Evolutionary conservation across 1,140 invertebrate species (phyloP).

Genomic region (Cyclina sinensis): DNA sequence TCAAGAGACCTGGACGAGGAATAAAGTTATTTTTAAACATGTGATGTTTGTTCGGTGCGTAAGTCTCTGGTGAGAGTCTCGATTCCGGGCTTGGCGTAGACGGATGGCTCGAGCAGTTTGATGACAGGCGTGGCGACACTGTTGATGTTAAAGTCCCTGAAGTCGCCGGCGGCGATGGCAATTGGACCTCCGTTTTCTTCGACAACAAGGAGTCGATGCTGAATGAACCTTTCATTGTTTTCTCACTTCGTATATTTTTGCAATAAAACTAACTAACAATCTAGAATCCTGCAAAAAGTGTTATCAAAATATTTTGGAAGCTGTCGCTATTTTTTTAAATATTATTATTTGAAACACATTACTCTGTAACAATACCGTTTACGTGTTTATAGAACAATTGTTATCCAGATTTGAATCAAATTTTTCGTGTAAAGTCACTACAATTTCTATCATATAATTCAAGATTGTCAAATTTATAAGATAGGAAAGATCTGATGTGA

Average conservation of each 20-base stretch:
- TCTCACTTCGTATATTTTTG: neutral
- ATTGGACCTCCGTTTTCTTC: slow-evolving; percentile 68
- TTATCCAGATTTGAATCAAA: neutral
- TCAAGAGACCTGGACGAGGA: slow-evolving; percentile 81
- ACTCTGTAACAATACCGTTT: no score
- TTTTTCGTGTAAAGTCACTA: neutral
- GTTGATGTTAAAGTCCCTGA: slow-evolving; percentile 43
- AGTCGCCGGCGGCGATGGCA: neutral
- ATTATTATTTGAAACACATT: no score
- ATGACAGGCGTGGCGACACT: slow-evolving; percentile 71
- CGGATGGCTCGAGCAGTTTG: slow-evolving; percentile 75
- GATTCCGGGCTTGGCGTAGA: slow-evolving; percentile 79
- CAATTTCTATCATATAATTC: slow-evolving; percentile 41
- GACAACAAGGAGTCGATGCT: slow-evolving; percentile 83
- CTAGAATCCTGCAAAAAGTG: neutral
- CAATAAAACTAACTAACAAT: neutral
- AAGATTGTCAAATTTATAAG: slow-evolving; percentile 62
- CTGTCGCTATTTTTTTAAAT: no score
- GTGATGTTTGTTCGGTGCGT: slow-evolving; percentile 24
- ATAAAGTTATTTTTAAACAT: slow-evolving; percentile 77
- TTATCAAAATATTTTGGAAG: neutral
- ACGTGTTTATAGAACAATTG: no score
- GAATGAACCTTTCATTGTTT: slow-evolving; percentile 76
- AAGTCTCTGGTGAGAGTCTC: slow-evolving; percentile 72
- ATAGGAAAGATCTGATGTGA: slow-evolving; percentile 19